phyloP scores from a whole-genome alignment of 2,888 invertebrate genomes.

The Meloe dianella region DNA sequence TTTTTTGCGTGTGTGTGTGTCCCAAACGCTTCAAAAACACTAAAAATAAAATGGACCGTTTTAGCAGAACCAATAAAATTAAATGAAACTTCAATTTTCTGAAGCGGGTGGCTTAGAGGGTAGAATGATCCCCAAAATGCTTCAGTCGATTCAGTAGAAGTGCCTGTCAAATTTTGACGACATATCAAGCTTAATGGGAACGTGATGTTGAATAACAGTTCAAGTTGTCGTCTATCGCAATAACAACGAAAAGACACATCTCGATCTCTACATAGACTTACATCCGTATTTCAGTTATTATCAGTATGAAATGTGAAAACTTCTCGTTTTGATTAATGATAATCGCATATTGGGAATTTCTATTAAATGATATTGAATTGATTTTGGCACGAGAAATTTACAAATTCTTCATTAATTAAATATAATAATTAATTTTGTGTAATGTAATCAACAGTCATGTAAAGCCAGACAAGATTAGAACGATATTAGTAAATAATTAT shows the following conservation, averaged over 20 bases:
- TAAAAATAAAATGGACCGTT: constrained; percentile 1
- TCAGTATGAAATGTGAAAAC: not conserved
- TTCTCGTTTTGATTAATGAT: not conserved
- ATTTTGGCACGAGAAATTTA: not conserved
- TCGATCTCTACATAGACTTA: not conserved
- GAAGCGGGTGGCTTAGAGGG: not conserved
- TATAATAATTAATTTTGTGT: constrained; percentile 7
- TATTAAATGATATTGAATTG: no score
- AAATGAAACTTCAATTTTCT: constrained; percentile 8
- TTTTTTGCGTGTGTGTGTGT: not conserved
- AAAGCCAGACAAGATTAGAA: constrained; percentile 1
- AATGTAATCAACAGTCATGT: constrained; percentile 11
- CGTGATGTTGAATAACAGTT: constrained; percentile 10
- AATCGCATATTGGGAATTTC: no score
- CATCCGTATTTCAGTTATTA: not conserved
- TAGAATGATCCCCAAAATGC: constrained; percentile 2
- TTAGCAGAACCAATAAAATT: constrained; percentile 1
- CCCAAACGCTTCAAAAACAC: not conserved
- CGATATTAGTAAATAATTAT: constrained; percentile 4
- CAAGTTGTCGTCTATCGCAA: constrained; percentile 2
- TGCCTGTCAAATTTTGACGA: constrained; percentile 10
- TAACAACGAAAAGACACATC: constrained; percentile 7
- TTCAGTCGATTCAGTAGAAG: not conserved
- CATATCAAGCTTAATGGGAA: constrained; percentile 6
- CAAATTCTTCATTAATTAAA: not conserved